A percentile compares a stretch with the other conserved stretches of the same genome.
Evolutionary conservation across 2,888 invertebrate genomes (phyloP).

Genomic region (Drosophila formosana): DNA sequence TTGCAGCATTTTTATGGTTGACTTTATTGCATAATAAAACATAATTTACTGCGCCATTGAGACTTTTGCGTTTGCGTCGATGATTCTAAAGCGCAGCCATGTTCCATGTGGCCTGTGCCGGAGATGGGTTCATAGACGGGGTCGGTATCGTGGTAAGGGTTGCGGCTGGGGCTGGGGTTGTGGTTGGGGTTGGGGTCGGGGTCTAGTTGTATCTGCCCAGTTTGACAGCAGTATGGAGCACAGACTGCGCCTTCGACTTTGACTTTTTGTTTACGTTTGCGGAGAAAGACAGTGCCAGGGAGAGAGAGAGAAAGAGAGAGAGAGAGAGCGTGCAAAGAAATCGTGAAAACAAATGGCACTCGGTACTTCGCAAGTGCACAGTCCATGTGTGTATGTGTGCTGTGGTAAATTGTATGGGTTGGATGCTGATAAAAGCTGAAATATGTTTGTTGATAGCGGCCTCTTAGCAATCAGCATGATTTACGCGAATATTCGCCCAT

Average conservation of each 20-base stretch:
- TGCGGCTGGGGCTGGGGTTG: background rate
- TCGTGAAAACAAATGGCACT: too few relatives aligned
- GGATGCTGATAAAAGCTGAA: conserved; percentile 45
- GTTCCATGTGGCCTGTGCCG: conserved; percentile 41
- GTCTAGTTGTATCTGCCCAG: conserved; percentile 4
- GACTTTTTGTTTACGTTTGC: conserved; percentile 41
- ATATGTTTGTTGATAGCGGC: conserved; percentile 20
- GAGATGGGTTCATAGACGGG: background rate
- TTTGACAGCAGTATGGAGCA: background rate
- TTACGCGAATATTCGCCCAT: conserved; percentile 20
- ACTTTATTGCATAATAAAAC: conserved; percentile 86
- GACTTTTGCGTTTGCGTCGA: conserved; percentile 81
- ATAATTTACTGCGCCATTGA: conserved; percentile 85
- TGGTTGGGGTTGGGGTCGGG: background rate
- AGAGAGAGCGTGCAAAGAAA: background rate
- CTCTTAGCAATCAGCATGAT: conserved; percentile 29
- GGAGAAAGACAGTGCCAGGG: background rate
- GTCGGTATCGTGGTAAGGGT: background rate
- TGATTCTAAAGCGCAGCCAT: conserved; percentile 75
- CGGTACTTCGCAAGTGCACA: conserved; percentile 19
- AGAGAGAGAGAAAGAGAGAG: background rate
- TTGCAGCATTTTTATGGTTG: conserved; percentile 86
- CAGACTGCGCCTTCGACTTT: conserved; percentile 21
- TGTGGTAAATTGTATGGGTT: conserved; percentile 26
- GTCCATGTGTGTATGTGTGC: conserved; percentile 2